phyloP scores from a whole-genome alignment of 2,888 invertebrate species.

The Mantis religiosa region DNA sequence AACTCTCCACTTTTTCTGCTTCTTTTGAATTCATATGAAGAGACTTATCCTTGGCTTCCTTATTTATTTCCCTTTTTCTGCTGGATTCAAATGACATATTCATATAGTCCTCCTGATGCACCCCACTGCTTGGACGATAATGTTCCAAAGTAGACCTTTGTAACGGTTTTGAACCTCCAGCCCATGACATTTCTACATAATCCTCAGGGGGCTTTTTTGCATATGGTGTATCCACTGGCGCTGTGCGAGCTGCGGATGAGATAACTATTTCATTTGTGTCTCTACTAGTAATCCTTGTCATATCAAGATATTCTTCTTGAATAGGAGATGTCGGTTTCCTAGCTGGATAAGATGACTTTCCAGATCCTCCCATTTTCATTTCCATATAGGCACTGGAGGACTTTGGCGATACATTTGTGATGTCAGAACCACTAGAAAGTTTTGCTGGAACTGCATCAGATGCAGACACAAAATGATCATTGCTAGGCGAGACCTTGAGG shows the following conservation, averaged over 20 bases:
- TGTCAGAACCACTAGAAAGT: slow-evolving; percentile 38
- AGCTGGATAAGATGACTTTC: neutral
- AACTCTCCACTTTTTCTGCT: slow-evolving; percentile 30
- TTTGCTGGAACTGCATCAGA: neutral
- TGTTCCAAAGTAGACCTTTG: slow-evolving; percentile 43
- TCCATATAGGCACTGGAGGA: slow-evolving; percentile 32
- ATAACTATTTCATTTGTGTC: neutral
- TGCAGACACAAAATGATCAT: slow-evolving; percentile 6
- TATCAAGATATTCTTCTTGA: slow-evolving; percentile 30
- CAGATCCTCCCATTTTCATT: neutral
- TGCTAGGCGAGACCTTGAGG: slow-evolving; percentile 32
- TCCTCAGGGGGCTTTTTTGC: slow-evolving; percentile 52
- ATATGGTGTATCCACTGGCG: slow-evolving; percentile 44
- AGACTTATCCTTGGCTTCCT: slow-evolving; percentile 48
- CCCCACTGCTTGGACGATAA: slow-evolving; percentile 33
- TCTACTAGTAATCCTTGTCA: slow-evolving; percentile 4
- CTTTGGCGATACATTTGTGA: slow-evolving; percentile 35
- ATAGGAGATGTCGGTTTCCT: slow-evolving; percentile 29
- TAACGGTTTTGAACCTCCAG: slow-evolving; percentile 36
- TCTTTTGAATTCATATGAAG: slow-evolving; percentile 53
- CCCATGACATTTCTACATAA: slow-evolving; percentile 64
- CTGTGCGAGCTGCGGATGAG: slow-evolving; percentile 32
- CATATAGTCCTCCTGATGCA: slow-evolving; percentile 49
- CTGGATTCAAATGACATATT: slow-evolving; percentile 47
- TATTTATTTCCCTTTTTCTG: slow-evolving; percentile 39